Conservation (phyloP, 2,888 invertebrate genomes). For the Graphium colonna region DNA sequence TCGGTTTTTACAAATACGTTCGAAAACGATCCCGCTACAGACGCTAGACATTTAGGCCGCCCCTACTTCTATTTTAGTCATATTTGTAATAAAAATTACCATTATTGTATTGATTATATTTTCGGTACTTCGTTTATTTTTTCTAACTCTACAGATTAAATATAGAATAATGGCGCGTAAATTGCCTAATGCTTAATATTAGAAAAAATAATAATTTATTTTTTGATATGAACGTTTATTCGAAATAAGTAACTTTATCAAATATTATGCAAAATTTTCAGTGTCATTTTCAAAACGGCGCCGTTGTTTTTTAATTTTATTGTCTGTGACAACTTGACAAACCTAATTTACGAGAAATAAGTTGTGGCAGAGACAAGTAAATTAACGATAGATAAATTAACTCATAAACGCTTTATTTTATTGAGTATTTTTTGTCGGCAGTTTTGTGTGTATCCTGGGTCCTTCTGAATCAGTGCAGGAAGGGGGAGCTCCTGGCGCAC, state of each 20-base stretch:
- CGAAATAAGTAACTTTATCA: not conserved
- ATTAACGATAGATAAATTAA: not conserved
- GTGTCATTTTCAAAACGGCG: no score
- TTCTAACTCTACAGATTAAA: not conserved
- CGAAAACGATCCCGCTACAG: conserved; percentile 1
- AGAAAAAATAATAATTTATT: not conserved
- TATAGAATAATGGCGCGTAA: conserved; percentile 2
- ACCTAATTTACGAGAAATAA: no score
- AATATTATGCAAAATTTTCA: no score
- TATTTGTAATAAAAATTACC: not conserved
- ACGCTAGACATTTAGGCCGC: conserved; percentile 17
- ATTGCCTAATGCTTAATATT: not conserved
- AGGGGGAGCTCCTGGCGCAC: conserved; percentile 73
- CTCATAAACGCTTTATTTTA: no score
- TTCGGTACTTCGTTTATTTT: not conserved
- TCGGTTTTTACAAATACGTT: conserved; percentile 17
- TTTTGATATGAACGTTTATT: not conserved
- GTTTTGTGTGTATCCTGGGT: not conserved
- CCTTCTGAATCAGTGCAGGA: conserved; percentile 42
- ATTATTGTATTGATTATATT: not conserved
- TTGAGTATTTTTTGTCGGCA: not conserved
- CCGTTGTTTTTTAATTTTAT: not conserved
- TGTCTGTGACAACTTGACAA: not conserved
- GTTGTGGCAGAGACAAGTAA: not conserved
- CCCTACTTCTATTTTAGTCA: conserved; percentile 13